Evolutionary conservation across 1,140 invertebrate genomes (phyloP).

Genomic region (Drosophila trapezifrons): DNA sequence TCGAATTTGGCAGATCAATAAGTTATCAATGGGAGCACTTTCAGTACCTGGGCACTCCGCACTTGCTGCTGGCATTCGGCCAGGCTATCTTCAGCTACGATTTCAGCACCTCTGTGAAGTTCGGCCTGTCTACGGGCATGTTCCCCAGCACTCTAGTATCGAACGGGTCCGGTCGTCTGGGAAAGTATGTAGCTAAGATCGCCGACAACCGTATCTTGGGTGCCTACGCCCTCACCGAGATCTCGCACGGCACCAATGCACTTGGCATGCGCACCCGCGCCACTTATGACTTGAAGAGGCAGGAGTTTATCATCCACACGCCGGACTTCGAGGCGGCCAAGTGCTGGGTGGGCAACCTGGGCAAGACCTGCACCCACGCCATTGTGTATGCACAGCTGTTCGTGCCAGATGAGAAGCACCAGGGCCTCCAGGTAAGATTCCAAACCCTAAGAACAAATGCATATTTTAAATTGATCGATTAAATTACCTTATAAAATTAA

Average conservation of each 20-base stretch:
- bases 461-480: too few relatives aligned
- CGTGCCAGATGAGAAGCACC: conserved; percentile 89
- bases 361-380: conserved; percentile 93
- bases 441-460: too few relatives aligned
- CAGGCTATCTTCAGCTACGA: conserved; percentile 89
- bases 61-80: conserved; percentile 84
- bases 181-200: conserved; percentile 86
- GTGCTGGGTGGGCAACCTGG: conserved; percentile 89
- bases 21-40: conserved; percentile 45
- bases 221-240: conserved; percentile 94
- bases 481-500: too few relatives aligned
- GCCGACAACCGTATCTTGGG: conserved; percentile 87
- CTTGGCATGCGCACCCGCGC: conserved; percentile 93
- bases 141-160: conserved; percentile 85
- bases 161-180: conserved; percentile 87
- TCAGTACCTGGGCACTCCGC: conserved; percentile 84
- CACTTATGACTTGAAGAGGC: conserved; percentile 89
- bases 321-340: conserved; percentile 94
- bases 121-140: conserved; percentile 86
- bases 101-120: conserved; percentile 88
- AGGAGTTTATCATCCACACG: conserved; percentile 92
- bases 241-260: conserved; percentile 94
- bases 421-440: conserved; percentile 88
- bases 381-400: conserved; percentile 94
- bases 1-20: background rate